phyloP scores from a whole-genome alignment of 2,113 vertebrate species.

The Caracal caracal region DNA sequence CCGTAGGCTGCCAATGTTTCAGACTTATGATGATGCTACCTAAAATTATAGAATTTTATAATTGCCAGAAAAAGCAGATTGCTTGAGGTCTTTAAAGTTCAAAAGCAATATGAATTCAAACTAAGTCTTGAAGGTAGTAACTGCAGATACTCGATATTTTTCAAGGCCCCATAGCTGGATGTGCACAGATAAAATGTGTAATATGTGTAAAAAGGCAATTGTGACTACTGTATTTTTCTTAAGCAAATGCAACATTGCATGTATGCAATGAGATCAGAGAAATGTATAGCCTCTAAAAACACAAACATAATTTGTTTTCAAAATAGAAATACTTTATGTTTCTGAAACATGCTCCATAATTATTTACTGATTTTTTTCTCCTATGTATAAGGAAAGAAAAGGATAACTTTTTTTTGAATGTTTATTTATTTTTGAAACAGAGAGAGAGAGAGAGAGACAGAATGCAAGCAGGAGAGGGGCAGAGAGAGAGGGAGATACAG shows the following conservation, averaged over 20 bases:
- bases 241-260: neutral
- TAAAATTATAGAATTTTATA: neutral
- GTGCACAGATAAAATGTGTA: neutral
- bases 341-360: neutral
- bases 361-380: neutral
- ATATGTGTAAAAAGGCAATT: neutral
- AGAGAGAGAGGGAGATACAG: too few species aligned
- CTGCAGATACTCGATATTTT: neutral
- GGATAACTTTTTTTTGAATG: neutral
- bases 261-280: neutral
- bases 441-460: too few species aligned
- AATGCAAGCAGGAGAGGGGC: too few species aligned
- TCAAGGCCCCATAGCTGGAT: neutral
- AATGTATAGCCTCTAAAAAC: neutral
- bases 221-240: neutral
- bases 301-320: conserved; percentile 5
- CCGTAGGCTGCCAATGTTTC: neutral
- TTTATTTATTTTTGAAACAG: too few species aligned
- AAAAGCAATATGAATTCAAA: neutral
- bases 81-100: neutral
- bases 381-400: neutral
- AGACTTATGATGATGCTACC: neutral
- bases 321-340: conserved; percentile 4
- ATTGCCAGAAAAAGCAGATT: neutral
- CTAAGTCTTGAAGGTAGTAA: neutral